Evolutionary conservation across 2,113 vertebrate species (phyloP), one percentile per base, ranked within the genome.

Genomic region (Pterocles orientalis): DNA sequence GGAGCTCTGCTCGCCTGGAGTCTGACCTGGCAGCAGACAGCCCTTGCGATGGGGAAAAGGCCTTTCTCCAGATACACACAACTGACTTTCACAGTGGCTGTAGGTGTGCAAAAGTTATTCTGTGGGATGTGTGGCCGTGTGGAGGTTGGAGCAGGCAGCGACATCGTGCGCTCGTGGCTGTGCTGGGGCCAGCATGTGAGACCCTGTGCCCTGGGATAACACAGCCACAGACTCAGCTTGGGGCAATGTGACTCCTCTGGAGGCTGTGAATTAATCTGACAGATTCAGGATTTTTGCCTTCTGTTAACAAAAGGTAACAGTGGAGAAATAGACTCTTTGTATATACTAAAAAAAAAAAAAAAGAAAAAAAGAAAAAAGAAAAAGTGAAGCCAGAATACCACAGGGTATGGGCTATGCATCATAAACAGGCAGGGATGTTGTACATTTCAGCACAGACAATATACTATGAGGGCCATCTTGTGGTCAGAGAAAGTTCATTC

Each of bases 381-480:
- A 43, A 54, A 21, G 7, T 20, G 23, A 62, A 73, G 16, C 12
- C 53, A 43, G 39, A 85, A 7, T 48, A 8, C 34, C 47, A 7
- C 8, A 68, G 64, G 29, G 16, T 43, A 4, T 21, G 20, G 64
- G 29, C 18, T 43, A 4, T 21, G 20, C 18, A 43, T 43, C 18
- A 10, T 18, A 71, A 65, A 12, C 39, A 48, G 23, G 43, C 21
- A 54, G 50, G 54, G 36, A 18, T 36, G 34, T 23, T 34, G 33
- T 45, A 10, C 6, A 26, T 9, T 5, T 3, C 33, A 36, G 53
- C 51, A 26, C 83, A 81, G 90, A 94, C 7, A 80, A 48, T 54
- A 92, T 96, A 58, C 96, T 57, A 25, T 43, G 95, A 92, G 97
- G 77, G 95, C 97, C 97, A 97, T 88, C 97, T 96, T 96, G 97